These are phyloP conservation scores for Stichopus horrens DNA, from an alignment of 53 echinoderm and acorn worm genomes.

Conservation along the genomic window DNA sequence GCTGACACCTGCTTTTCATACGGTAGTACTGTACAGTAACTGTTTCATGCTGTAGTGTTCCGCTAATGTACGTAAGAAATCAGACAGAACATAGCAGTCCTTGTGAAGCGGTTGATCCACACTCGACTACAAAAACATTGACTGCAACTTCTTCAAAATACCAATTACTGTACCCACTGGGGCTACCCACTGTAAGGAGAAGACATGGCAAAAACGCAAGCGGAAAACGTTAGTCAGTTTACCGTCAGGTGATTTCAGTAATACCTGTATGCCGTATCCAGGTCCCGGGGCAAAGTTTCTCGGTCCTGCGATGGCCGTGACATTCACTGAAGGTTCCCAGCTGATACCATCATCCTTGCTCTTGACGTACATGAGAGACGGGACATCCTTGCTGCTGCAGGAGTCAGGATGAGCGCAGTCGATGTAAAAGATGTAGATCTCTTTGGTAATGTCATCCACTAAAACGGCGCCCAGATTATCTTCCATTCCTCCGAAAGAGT, in stretches of 20 bases:
- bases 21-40: no score
- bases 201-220: no score
- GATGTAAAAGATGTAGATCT: slow-evolving; percentile 79
- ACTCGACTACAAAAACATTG: no score
- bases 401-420: slow-evolving; percentile 67
- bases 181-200: no score
- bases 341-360: slow-evolving; percentile 83
- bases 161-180: no score
- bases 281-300: slow-evolving; percentile 82
- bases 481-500: slow-evolving; percentile 51
- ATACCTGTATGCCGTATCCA: slow-evolving; percentile 91
- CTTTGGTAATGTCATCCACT: slow-evolving; percentile 70
- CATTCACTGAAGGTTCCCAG: slow-evolving; percentile 69
- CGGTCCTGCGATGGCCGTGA: slow-evolving; percentile 60
- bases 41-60: no score
- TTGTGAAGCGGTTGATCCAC: no score
- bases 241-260: neutral
- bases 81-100: no score
- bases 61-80: no score
- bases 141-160: no score
- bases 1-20: no score
- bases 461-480: slow-evolving; percentile 78
- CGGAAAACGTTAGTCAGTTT: no score
- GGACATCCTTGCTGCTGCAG: slow-evolving; percentile 46
- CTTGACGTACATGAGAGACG: slow-evolving; percentile 59